Evolutionary conservation across 30 jellyfish, hydroid and myxozoan species (phyloP).

Genomic region (Haliclystus octoradiatus): DNA sequence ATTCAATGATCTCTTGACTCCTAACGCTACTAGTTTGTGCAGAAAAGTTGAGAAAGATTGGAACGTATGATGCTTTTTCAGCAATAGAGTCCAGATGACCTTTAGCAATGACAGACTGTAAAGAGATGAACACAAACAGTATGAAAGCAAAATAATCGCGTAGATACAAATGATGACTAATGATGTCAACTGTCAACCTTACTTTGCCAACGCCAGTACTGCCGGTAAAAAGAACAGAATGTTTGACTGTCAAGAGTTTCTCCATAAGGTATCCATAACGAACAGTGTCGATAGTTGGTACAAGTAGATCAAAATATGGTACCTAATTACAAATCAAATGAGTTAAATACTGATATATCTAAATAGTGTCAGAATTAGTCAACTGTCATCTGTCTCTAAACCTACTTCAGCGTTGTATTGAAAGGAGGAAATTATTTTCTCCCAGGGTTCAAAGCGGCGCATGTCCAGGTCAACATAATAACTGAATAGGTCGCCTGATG

Average conservation of each 20-base stretch:
- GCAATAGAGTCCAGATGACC: constrained; percentile 61
- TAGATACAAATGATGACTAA: not conserved
- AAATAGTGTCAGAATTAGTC: no score
- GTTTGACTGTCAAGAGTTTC: constrained; percentile 56
- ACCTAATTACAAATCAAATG: constrained; percentile 27
- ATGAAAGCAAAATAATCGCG: not conserved
- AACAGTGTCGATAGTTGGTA: constrained; percentile 84
- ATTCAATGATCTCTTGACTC: constrained; percentile 90
- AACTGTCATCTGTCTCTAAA: not conserved
- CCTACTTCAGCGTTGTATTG: constrained; percentile 71
- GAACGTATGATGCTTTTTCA: constrained; percentile 59
- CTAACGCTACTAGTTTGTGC: constrained; percentile 96
- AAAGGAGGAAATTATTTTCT: constrained; percentile 70
- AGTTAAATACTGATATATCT: not conserved
- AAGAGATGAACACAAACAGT: not conserved
- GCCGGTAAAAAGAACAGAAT: constrained; percentile 75
- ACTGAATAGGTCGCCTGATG: constrained; percentile 85
- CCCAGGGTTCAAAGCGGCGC: constrained; percentile 91
- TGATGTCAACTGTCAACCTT: not conserved
- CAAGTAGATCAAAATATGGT: constrained; percentile 77
- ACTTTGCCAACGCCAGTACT: constrained; percentile 97
- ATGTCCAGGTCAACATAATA: constrained; percentile 74
- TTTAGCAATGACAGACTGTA: constrained; percentile 88
- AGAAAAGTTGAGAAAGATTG: constrained; percentile 82
- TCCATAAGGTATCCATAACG: constrained; percentile 84